Evolutionary conservation across 1,140 invertebrate genomes (phyloP).

Genomic region (Achroia grisella): DNA sequence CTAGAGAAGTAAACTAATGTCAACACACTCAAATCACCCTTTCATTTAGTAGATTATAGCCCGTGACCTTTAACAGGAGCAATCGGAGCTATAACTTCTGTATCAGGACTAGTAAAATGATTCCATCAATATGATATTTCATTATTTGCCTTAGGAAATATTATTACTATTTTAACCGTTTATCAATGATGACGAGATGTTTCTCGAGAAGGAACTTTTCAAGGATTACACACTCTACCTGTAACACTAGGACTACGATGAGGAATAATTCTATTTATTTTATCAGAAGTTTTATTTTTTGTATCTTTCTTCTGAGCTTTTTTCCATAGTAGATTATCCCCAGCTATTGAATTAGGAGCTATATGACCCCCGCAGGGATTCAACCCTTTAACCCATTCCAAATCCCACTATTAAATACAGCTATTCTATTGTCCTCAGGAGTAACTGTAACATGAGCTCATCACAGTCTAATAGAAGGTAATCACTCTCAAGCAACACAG

Average conservation of each 20-base stretch:
- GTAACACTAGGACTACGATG: constrained; percentile 69
- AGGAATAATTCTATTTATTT: constrained; percentile 65
- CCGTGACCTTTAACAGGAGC: constrained; percentile 72
- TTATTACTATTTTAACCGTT: constrained; percentile 66
- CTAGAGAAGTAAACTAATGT: constrained; percentile 72
- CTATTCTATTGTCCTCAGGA: constrained; percentile 65
- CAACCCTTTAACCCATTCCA: constrained; percentile 76
- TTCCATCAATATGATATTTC: constrained; percentile 64
- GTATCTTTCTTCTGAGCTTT: constrained; percentile 78
- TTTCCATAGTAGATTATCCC: constrained; percentile 77
- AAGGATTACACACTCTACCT: constrained; percentile 68
- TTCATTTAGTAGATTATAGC: constrained; percentile 74
- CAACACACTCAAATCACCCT: constrained; percentile 64
- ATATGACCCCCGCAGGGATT: constrained; percentile 75
- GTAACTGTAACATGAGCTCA: too few species aligned
- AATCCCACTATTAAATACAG: constrained; percentile 77
- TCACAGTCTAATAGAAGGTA: constrained; percentile 10
- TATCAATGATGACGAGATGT: constrained; percentile 80
- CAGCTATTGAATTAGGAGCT: constrained; percentile 76
- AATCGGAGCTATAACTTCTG: constrained; percentile 54
- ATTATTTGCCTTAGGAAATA: constrained; percentile 61
- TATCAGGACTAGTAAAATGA: constrained; percentile 67
- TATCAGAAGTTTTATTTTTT: constrained; percentile 78
- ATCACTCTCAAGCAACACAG: constrained; percentile 53
- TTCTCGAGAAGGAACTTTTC: constrained; percentile 74